Base-by-base conservation (phyloP, 2,888 invertebrate species). In the Teleogryllus oceanicus region DNA sequence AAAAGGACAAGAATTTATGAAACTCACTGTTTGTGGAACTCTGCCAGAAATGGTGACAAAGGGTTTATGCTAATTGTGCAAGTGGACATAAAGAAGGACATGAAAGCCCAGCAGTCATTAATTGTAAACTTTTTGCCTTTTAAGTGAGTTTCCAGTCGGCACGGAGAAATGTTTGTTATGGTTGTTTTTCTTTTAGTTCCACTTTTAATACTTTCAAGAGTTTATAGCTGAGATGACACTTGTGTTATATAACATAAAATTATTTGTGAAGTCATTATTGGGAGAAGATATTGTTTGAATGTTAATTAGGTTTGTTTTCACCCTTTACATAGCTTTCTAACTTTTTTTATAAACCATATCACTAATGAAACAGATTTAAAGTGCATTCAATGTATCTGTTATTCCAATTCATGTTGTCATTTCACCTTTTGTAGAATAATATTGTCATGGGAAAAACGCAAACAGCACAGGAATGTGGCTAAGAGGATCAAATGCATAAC, bases 281-380 rank as follows among this genome's bases (percentile, higher is more conserved):
- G 13, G 13, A 62, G 62, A 62, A 62, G 37, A 37, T n/a, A 18
- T 18, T 62, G 62, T 62, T 62, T 62, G 16, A n/a, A 62, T 62
- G 62, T 62, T 62, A 62, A 13, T 62, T 62, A 18, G 62, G 62
- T 62, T 62, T 62, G 62, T 62, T 62, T 62, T 62, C n/a, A 62
- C n/a, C 62, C 62, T 62, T 4, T 62, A 62, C 13, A 18, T n/a
- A 16, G 62, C 62, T 62, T n/a, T 8, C n/a, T 62, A 3, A n/a
- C n/a, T 62, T 8, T 62, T 18, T 62, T 62, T 62, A 13, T 62
- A 37, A 37, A 37, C 37, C 37, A 37, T 37, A 37, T 37, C 37
- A 37, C 37, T 37, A 37, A 37, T 37, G 37, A 37, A 37, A 8
- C 37, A 37, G 37, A 37, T 37, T 37, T 37, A 37, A 37, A 37